Evolutionary conservation across 2,113 vertebrate genomes (phyloP), one percentile per base, ranked within the genome.

Genomic region (Struthio camelus): DNA sequence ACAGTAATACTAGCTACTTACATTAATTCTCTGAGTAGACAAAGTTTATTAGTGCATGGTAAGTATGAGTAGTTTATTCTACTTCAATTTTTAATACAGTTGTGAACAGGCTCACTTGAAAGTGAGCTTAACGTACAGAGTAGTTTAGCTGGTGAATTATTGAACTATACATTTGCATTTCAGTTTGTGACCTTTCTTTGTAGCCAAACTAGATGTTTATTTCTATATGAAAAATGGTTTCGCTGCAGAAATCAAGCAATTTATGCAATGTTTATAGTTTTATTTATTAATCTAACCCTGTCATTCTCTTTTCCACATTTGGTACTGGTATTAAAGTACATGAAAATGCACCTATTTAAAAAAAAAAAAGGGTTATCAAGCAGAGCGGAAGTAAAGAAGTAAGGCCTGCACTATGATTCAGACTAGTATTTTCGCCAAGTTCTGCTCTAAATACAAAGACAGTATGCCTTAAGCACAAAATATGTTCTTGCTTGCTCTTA

Each of bases 51-150:
- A 64, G 62, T 59, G 56, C 32, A 25, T 23, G 36, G 36, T 64
- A 64, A 64, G 61, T 65, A 36, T 38, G 62, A 59, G 30, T 34
- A 34, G 17, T 10, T 80, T 82, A 85, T 87, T 77, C 62, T 18
- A 25, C 54, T 89, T 84, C 51, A 0, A 0, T 40, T 91, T 93
- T 90, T 93, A 82, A 76, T 65, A 53, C 2, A 53, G 62, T 34
- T 85, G 75, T 48, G 48, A 93, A 89, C 15, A 89, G 87, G 30
- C 58, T 94, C 70, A 77, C 91, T 66, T 89, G 50, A 91, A 95
- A 94, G 67, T 82, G 79, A 93, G 65, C 34, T 71, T 89, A 16
- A 28, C 64, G 38, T 24, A 65, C 48, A 65, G 44, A 56, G 9
- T 50, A 91, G 38, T 30, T 69, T 79, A 79, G 56, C 56, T 73